Percentiles rank a stretch among this genome's conserved stretches.
Evolutionary conservation across 1,140 invertebrate species (phyloP).

Genomic region (Campoletis sonorensis): DNA sequence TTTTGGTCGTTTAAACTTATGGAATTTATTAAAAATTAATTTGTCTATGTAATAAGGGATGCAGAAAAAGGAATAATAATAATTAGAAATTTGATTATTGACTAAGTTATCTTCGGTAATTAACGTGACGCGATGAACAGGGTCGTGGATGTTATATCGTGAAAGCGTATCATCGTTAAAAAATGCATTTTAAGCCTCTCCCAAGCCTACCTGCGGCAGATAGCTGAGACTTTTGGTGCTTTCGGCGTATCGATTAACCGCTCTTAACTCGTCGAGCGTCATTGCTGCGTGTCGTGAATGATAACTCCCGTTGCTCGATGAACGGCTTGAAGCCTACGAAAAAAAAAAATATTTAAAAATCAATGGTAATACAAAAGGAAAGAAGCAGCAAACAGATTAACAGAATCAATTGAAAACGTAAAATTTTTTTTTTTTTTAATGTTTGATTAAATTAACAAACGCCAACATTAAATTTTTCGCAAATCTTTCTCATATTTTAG

Average conservation of each 20-base stretch:
- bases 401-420: no score
- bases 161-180: slow-evolving; percentile 32
- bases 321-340: slow-evolving; percentile 78
- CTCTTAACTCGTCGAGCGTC: slow-evolving; percentile 89
- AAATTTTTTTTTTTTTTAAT: no score
- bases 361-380: not conserved
- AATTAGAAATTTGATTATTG: not conserved
- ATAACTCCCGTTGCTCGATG: slow-evolving; percentile 81
- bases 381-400: not conserved
- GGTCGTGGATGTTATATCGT: slow-evolving; percentile 6
- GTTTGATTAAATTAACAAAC: no score
- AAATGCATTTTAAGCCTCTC: slow-evolving; percentile 59
- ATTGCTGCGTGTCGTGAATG: slow-evolving; percentile 77
- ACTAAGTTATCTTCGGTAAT: slow-evolving; percentile 17
- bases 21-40: no score
- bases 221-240: slow-evolving; percentile 94
- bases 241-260: slow-evolving; percentile 93
- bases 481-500: no score
- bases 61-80: not conserved
- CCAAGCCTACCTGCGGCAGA: slow-evolving; percentile 87
- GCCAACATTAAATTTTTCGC: no score
- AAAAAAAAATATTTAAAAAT: slow-evolving; percentile 48
- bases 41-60: not conserved
- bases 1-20: no score
- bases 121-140: not conserved